Evolutionary conservation across 2,888 invertebrate species (phyloP).

Genomic region (Caenorhabditis drosophilae): DNA sequence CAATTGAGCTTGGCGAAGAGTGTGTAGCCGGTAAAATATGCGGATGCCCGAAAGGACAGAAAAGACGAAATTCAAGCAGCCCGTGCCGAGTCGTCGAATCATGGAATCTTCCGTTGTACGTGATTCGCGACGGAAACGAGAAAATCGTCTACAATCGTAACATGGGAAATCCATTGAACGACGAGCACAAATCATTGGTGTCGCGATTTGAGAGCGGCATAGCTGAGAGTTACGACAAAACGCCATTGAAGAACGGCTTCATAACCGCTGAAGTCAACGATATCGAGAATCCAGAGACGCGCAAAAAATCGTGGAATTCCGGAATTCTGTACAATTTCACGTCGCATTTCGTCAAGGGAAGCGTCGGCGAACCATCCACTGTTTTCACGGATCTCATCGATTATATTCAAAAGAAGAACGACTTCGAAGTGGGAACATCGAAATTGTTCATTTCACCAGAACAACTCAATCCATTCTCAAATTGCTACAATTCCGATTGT

Average conservation of each 20-base stretch:
- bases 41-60: conserved; percentile 60
- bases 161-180: conserved; percentile 47
- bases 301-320: conserved; percentile 53
- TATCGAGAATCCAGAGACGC: conserved; percentile 48
- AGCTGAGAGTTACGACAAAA: conserved; percentile 49
- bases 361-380: conserved; percentile 46
- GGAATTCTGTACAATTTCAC: conserved; percentile 65
- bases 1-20: conserved; percentile 62
- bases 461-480: conserved; percentile 59
- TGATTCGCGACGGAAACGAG: conserved; percentile 51
- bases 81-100: conserved; percentile 57
- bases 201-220: conserved; percentile 51
- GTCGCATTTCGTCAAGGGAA: conserved; percentile 50
- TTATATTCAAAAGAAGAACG: conserved; percentile 52
- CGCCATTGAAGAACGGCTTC: conserved; percentile 47
- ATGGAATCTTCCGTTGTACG: conserved; percentile 59
- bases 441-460: conserved; percentile 61
- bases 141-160: conserved; percentile 46
- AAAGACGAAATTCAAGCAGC: conserved; percentile 47
- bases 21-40: conserved; percentile 64
- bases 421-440: conserved; percentile 58
- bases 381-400: conserved; percentile 54
- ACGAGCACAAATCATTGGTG: conserved; percentile 45
- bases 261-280: conserved; percentile 47
- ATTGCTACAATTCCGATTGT: conserved; percentile 57